Conservation (phyloP, 2,113 vertebrate genomes). For the Corydoras maculifer region DNA sequence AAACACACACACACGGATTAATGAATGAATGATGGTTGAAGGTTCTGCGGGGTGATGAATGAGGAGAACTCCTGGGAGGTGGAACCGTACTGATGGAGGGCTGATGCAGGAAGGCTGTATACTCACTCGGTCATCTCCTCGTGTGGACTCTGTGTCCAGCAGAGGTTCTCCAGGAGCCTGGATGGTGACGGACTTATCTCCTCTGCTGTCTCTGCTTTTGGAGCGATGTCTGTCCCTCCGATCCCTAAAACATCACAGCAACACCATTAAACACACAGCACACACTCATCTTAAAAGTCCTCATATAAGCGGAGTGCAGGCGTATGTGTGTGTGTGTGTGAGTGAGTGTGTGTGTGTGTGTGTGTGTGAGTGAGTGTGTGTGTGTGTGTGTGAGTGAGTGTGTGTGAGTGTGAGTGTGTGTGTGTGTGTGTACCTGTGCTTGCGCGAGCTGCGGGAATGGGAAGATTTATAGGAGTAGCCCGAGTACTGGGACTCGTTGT, state of each 20-base stretch:
- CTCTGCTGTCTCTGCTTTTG: constrained; percentile 77
- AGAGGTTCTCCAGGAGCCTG: constrained; percentile 90
- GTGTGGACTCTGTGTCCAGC: constrained; percentile 85
- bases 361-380: background rate
- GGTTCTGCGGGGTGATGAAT: background rate
- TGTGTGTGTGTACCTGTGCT: constrained; percentile 66
- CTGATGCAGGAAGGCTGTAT: too few relatives aligned
- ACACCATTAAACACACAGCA: background rate
- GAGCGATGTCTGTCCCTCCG: constrained; percentile 76
- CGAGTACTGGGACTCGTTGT: constrained; percentile 81
- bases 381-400: background rate
- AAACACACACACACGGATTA: constrained; percentile 39
- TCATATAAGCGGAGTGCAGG: too few relatives aligned
- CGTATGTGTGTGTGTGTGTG: too few relatives aligned
- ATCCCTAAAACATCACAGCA: constrained; percentile 55
- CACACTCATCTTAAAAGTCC: background rate
- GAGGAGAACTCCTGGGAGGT: background rate
- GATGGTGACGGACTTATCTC: constrained; percentile 92
- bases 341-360: background rate
- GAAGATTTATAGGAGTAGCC: constrained; percentile 82
- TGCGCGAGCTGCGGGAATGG: constrained; percentile 76
- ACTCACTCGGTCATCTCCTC: constrained; percentile 84
- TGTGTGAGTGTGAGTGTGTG: background rate
- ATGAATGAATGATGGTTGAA: too few relatives aligned
- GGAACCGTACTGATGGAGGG: background rate